Evolutionary conservation across 2,113 vertebrate genomes (phyloP), one percentile per base, ranked within the genome.

Genomic region (Chlorodrepanis virens): DNA sequence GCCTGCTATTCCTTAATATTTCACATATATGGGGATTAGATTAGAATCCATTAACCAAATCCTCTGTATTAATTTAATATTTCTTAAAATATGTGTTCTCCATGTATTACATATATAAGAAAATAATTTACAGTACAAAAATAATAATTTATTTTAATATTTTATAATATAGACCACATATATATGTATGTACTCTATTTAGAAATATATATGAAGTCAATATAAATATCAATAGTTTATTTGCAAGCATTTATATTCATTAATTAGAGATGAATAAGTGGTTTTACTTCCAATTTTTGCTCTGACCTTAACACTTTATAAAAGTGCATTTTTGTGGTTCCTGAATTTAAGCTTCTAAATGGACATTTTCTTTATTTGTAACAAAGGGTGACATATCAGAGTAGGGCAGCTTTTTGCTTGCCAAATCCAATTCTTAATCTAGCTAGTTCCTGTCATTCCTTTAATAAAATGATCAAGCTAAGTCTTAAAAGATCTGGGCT

Each of bases 41-140:
- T 96, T 96, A 97, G 83, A 97, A 96, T 93, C 78, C 49, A 90
- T 94, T 96, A 96, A 42, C 61, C 64, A 95, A 97, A 97, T 94
- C 60, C 59, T 86, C 61, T 78, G 0, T 94, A 83, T 77, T 81
- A 85, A 93, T 97, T 97, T 87, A 95, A 92, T 97, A 92, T 97
- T 96, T 96, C 85, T 94, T 89, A 91, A 93, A 94, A 86, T 44
- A 47, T 60, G 10, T 49, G 13, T 80, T 83, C 10, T 60, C 23
- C 2, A 10, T 64, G 18, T 54, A 33, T 33, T 14, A 25, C 16
- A 0, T 23, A 9, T 21, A 33, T 28, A 44, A 24, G 4, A 45
- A 35, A 80, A 40, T 25, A 20, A 8, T 29, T 37, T 28, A 14
- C 10, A 78, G 29, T 71, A 31, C 3, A 8, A 13, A 22, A 47